phyloP scores from a whole-genome alignment of 2,113 vertebrate species.

The Rhinolophus ferrumequinum region DNA sequence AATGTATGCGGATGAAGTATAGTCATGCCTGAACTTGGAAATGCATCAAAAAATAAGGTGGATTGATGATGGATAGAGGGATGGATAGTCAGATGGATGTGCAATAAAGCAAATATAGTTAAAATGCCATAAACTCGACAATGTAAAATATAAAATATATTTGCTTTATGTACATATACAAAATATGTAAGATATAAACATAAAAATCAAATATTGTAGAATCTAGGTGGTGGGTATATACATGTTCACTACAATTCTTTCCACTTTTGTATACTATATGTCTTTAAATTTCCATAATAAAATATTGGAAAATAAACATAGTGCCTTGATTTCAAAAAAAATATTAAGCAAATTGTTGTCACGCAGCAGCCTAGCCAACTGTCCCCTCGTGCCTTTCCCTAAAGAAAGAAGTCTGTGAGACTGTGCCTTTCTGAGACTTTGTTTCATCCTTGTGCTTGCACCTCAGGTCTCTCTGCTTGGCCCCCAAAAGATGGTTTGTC shows the following conservation, averaged over 20 bases:
- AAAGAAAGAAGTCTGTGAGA: no score
- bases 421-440: no score
- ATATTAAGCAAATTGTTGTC: not conserved
- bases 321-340: constrained; percentile 19
- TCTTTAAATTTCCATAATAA: constrained; percentile 39
- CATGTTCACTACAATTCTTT: not conserved
- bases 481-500: no score
- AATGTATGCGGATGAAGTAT: not conserved
- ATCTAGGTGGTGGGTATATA: not conserved
- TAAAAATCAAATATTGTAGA: not conserved
- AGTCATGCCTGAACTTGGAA: not conserved
- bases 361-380: no score
- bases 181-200: not conserved
- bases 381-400: no score
- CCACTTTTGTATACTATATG: not conserved
- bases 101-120: not conserved
- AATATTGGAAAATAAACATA: not conserved
- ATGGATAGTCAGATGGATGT: not conserved
- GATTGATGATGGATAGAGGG: not conserved
- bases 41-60: not conserved
- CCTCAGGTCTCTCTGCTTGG: no score
- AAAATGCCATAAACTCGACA: not conserved
- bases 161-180: not conserved
- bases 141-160: not conserved
- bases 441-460: no score